A percentile compares a stretch with the other conserved stretches of the same genome.
Evolutionary conservation across 2,888 invertebrate species (phyloP).

Genomic region (Amiota minor): DNA sequence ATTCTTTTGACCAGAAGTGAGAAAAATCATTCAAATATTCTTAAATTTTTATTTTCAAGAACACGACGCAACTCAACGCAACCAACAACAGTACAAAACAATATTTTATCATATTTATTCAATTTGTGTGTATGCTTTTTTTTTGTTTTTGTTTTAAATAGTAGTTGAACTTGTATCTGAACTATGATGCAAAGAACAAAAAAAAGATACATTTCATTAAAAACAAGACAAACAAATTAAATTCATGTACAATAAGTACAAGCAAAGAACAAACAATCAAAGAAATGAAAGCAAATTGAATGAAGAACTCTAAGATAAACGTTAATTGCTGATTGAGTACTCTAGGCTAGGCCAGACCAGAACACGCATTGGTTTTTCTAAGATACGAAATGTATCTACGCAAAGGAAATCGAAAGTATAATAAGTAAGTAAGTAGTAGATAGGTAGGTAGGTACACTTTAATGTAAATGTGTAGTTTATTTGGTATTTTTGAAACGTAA

Average conservation of each 20-base stretch:
- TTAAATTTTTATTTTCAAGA: slow-evolving; percentile 26
- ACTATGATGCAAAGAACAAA: slow-evolving; percentile 55
- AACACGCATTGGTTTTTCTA: not conserved
- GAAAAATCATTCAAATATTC: not conserved
- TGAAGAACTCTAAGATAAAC: slow-evolving; percentile 22
- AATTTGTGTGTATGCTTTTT: not conserved
- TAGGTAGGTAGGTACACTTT: not conserved
- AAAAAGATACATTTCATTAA: slow-evolving; percentile 12
- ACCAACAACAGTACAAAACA: not conserved
- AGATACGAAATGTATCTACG: not conserved
- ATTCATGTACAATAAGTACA: slow-evolving; percentile 55
- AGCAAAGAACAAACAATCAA: slow-evolving; percentile 38
- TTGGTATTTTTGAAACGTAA: too few species aligned
- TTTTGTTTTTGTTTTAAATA: not conserved
- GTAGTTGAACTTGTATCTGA: slow-evolving; percentile 31
- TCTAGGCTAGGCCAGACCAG: not conserved
- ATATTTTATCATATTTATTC: slow-evolving; percentile 16
- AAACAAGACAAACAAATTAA: slow-evolving; percentile 38
- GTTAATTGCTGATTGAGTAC: slow-evolving; percentile 20
- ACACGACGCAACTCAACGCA: not conserved
- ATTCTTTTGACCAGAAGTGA: too few species aligned
- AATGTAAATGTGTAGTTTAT: not conserved
- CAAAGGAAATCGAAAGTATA: slow-evolving; percentile 24
- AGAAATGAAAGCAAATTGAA: slow-evolving; percentile 17
- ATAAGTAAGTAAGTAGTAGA: not conserved